phyloP scores from a whole-genome alignment of 2,797 vertebrate species.

The Enteromius treurensis region DNA sequence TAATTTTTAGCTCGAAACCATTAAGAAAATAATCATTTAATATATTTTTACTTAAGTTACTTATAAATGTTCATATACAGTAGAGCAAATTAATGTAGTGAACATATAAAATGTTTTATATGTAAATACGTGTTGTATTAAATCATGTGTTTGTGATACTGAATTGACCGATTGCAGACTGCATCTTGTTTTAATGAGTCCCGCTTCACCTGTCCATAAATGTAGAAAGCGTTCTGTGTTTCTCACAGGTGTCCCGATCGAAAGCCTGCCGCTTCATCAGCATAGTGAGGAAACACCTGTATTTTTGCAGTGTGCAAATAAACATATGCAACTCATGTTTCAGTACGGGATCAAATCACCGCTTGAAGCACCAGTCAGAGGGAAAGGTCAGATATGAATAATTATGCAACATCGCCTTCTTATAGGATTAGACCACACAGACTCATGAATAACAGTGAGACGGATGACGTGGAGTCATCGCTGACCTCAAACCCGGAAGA shows the following conservation, averaged over 20 bases:
- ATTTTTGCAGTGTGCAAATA: not conserved
- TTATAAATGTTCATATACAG: too few relatives aligned
- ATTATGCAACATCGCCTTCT: not conserved
- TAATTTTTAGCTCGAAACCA: too few relatives aligned
- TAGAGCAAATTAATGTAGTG: too few relatives aligned
- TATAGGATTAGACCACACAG: not conserved
- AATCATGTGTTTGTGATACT: not conserved
- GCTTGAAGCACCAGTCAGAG: not conserved
- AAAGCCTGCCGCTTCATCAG: not conserved
- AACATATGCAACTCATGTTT: not conserved
- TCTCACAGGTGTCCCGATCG: not conserved
- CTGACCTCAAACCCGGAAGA: not conserved
- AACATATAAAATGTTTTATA: too few relatives aligned
- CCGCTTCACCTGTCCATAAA: not conserved
- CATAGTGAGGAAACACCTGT: not conserved
- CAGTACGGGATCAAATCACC: not conserved
- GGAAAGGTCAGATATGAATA: constrained; percentile 27
- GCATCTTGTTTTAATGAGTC: not conserved
- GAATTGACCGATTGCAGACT: not conserved
- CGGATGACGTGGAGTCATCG: not conserved
- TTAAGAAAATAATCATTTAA: too few relatives aligned
- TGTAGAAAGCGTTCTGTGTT: not conserved
- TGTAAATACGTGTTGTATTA: too few relatives aligned
- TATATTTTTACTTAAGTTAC: too few relatives aligned
- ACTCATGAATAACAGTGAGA: not conserved